Conservation (phyloP, 2,888 invertebrate species). For the Aleiodes leptofemur region DNA sequence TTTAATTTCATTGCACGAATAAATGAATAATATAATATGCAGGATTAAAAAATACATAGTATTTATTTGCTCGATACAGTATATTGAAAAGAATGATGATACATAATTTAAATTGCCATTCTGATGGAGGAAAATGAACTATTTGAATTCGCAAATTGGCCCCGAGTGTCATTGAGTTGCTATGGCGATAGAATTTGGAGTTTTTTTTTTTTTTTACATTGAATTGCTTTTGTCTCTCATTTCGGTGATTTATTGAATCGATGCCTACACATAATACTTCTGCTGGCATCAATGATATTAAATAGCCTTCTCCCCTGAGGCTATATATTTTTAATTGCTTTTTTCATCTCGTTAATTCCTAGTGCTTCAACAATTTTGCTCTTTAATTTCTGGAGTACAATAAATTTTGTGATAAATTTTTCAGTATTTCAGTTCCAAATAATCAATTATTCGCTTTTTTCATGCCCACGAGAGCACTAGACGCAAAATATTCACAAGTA, state of each 20-base stretch:
- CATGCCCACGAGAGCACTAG: neutral
- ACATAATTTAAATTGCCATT: no score
- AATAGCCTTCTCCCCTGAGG: slow-evolving; percentile 10
- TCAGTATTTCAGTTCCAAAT: neutral
- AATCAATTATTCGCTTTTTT: neutral
- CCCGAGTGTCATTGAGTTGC: slow-evolving; percentile 20
- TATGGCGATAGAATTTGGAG: neutral
- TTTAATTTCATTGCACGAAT: neutral
- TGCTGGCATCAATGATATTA: slow-evolving; percentile 12
- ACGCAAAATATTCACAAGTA: neutral
- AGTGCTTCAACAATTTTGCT: no score
- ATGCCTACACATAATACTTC: slow-evolving; percentile 1
- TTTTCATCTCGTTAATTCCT: no score
- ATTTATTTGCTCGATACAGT: no score
- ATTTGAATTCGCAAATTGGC: slow-evolving; percentile 22
- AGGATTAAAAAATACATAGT: no score
- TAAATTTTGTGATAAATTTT: slow-evolving; percentile 15
- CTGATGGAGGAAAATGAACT: neutral
- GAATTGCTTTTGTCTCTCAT: slow-evolving; percentile 25
- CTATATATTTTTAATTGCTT: neutral
- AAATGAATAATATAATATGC: no score
- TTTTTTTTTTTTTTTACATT: slow-evolving; percentile 25
- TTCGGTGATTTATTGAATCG: slow-evolving; percentile 2
- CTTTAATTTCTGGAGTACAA: neutral
- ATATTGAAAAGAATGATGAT: no score